Percentiles rank a stretch among this genome's conserved stretches.
phyloP scores from a whole-genome alignment of 1,140 invertebrate species.

The Cotesia vestalis region DNA sequence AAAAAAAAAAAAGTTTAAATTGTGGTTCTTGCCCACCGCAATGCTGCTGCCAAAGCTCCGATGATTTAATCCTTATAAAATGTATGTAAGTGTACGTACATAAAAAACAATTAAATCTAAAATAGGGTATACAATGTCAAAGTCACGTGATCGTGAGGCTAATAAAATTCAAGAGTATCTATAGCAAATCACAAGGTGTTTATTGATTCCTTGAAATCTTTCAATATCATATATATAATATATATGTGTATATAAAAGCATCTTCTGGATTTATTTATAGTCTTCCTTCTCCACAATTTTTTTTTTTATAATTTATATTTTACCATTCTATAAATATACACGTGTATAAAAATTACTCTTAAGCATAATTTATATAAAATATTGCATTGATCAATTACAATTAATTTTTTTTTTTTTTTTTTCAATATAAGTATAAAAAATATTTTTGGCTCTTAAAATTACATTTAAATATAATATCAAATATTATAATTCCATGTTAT shows the following conservation, averaged over 20 bases:
- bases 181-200: slow-evolving; percentile 53
- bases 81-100: slow-evolving; percentile 46
- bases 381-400: neutral
- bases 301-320: neutral
- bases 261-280: neutral
- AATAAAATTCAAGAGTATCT: slow-evolving; percentile 51
- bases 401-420: too few species aligned
- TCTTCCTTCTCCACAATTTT: neutral
- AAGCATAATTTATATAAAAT: slow-evolving; percentile 7
- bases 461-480: neutral
- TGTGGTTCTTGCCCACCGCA: slow-evolving; percentile 38
- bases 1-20: slow-evolving; percentile 12
- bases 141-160: slow-evolving; percentile 46
- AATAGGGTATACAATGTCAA: slow-evolving; percentile 48
- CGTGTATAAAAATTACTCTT: neutral
- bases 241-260: neutral
- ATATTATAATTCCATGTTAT: neutral
- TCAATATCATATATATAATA: neutral
- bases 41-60: slow-evolving; percentile 57
- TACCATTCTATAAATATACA: neutral
- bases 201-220: slow-evolving; percentile 47
- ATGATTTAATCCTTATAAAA: slow-evolving; percentile 48
- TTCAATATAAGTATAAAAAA: neutral
- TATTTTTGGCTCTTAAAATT: neutral
- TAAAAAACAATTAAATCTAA: slow-evolving; percentile 35